phyloP scores from a whole-genome alignment of 2,888 invertebrate species.

The Hydrotaea cyrtoneurina region DNA sequence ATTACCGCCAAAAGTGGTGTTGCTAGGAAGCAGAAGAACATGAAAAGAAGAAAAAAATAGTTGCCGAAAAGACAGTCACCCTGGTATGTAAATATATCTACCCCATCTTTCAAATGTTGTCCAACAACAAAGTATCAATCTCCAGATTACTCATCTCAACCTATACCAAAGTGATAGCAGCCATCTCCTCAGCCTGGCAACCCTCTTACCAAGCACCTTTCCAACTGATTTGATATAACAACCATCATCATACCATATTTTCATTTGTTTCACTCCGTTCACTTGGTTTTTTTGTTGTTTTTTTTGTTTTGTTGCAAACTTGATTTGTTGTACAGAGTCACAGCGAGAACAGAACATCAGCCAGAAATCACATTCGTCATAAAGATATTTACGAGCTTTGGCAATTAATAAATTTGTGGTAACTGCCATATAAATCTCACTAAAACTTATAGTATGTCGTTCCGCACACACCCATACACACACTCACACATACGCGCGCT shows the following conservation, averaged over 20 bases:
- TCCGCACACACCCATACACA: constrained; percentile 22
- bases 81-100: too few relatives aligned
- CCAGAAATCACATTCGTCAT: constrained; percentile 74
- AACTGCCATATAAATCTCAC: constrained; percentile 72
- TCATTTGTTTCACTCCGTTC: background rate
- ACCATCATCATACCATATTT: constrained; percentile 59
- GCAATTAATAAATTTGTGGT: constrained; percentile 78
- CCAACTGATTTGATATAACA: constrained; percentile 54
- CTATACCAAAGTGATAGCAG: too few relatives aligned
- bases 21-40: too few relatives aligned
- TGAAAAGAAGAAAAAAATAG: too few relatives aligned
- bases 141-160: too few relatives aligned
- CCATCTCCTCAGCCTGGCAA: too few relatives aligned
- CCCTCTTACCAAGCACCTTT: background rate
- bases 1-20: too few relatives aligned
- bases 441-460: constrained; percentile 52
- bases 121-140: too few relatives aligned
- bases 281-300: constrained; percentile 9
- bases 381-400: constrained; percentile 76
- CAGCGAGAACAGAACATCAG: constrained; percentile 65
- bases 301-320: constrained; percentile 52
- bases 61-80: too few relatives aligned
- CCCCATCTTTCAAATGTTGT: too few relatives aligned
- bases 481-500: too few relatives aligned
- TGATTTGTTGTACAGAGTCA: constrained; percentile 59